Base-by-base conservation (phyloP, 2,113 vertebrate species). In the Pterocles orientalis region DNA sequence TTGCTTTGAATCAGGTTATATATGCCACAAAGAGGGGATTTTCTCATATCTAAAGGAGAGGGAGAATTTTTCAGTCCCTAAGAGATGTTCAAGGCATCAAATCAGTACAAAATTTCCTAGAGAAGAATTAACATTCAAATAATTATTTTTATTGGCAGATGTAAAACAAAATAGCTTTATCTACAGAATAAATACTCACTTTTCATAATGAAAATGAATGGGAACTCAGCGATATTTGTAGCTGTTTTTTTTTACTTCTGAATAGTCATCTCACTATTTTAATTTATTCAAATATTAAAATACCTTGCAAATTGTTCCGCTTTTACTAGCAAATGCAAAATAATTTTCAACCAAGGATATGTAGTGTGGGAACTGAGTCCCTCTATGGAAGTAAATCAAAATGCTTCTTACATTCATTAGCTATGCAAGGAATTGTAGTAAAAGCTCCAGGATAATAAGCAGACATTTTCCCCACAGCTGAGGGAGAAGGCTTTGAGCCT, bases 141-240 rank as follows among this genome's bases (percentile, higher is more conserved):
- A 81, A 39, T 34, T 77, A 29, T 76, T 88, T 90, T 50, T 85
- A 65, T 83, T 88, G 61, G 51, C 66, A 90, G 65, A 61, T 41
- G 48, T 87, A 84, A 93, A 94, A 88, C 86, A 24, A 82, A 94
- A 90, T 48, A 53, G 7, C 21, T 88, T 93, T 88, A 79, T 82
- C 92, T 82, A 29, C 60, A 80, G 70, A 88, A 80, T 66, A 85
- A 85, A 64, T 92, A 82, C 34, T 78, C 15, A 47, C 20, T 92
- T 86, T 92, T 95, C 50, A 78, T 85, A 96, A 94, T 57, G 87
- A 84, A 96, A 93, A 94, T 89, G 90, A 96, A 90, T 76, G 29
- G 76, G 45, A 90, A 80, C 29, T 53, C 3, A 1, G 18, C 4
- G 4, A 72, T 79, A 89, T 86, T 69, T 93, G 43, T 65, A 77